A percentile compares a stretch with the other conserved stretches of the same genome.
phyloP scores from a whole-genome alignment of 2,113 vertebrate species.

The Andinoacara biseriatus region DNA sequence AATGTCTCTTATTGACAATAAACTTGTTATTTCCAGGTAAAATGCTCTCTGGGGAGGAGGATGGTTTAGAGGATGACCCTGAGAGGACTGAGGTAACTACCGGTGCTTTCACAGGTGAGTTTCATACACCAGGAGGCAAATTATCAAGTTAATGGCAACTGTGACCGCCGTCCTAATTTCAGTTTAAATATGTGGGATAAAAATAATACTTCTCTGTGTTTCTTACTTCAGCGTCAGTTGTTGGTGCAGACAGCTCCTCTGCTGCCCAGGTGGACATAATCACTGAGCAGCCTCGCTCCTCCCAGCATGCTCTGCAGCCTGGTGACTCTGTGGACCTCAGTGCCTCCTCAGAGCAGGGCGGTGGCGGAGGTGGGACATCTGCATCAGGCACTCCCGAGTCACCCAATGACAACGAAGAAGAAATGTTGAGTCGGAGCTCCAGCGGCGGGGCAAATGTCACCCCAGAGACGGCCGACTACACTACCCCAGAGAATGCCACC shows the following conservation, averaged over 20 bases:
- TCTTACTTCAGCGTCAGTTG: conserved; percentile 80
- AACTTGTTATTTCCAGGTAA: conserved; percentile 82
- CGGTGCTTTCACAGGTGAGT: conserved; percentile 86
- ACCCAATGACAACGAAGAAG: conserved; percentile 75
- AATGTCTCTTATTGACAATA: neutral
- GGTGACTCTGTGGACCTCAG: conserved; percentile 89
- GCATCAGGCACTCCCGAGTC: conserved; percentile 76
- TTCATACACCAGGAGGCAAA: neutral
- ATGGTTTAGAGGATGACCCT: conserved; percentile 90
- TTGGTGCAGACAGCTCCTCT: conserved; percentile 80
- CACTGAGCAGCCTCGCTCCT: conserved; percentile 93
- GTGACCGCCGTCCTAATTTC: neutral
- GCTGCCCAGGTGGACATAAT: conserved; percentile 88
- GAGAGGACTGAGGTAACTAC: conserved; percentile 88
- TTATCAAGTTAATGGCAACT: neutral
- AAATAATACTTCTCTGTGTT: neutral
- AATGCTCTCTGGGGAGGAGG: conserved; percentile 90
- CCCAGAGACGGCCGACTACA: conserved; percentile 81
- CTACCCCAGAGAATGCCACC: conserved; percentile 65
- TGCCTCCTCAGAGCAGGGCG: conserved; percentile 83
- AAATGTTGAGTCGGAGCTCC: conserved; percentile 90
- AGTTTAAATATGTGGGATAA: neutral
- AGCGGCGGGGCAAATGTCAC: conserved; percentile 87
- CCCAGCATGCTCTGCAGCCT: conserved; percentile 90
- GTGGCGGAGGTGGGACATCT: conserved; percentile 79